Evolutionary conservation across 2,797 vertebrate species (phyloP).

Genomic region (Melanotaenia trifasciata): DNA sequence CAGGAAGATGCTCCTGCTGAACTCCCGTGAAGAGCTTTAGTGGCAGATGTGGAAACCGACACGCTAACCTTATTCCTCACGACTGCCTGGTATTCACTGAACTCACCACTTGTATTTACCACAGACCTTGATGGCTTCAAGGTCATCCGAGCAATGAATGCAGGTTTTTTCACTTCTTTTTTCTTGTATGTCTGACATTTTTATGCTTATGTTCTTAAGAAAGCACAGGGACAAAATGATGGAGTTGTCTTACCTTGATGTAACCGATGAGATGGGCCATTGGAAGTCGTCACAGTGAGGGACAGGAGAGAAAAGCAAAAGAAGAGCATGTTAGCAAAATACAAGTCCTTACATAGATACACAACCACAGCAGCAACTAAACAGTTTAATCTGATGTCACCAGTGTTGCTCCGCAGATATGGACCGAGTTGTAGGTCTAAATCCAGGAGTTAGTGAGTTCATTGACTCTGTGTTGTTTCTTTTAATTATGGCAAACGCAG

Average conservation of each 20-base stretch:
- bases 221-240: not conserved
- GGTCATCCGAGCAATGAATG: conserved; percentile 19
- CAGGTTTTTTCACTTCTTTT: not conserved
- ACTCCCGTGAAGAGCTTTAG: conserved; percentile 37
- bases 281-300: conserved; percentile 37
- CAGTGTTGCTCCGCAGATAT: not conserved
- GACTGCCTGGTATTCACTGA: conserved; percentile 13
- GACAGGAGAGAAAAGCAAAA: not conserved
- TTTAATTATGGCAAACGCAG: too few species aligned
- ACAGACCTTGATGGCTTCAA: conserved; percentile 22
- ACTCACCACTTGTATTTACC: conserved; percentile 5
- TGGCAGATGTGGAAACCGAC: conserved; percentile 38
- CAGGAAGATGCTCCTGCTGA: conserved; percentile 50
- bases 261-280: conserved; percentile 14
- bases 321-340: conserved; percentile 43
- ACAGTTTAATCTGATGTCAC: conserved; percentile 12
- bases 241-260: conserved; percentile 78
- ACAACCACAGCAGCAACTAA: not conserved
- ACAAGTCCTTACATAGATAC: not conserved
- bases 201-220: not conserved
- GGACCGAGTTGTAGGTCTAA: too few species aligned
- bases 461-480: too few species aligned
- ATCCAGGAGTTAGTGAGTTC: too few species aligned
- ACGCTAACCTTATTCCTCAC: conserved; percentile 21
- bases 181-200: not conserved